Evolutionary conservation across 2,888 invertebrate species (phyloP).

Genomic region (Melanchra persicariae): DNA sequence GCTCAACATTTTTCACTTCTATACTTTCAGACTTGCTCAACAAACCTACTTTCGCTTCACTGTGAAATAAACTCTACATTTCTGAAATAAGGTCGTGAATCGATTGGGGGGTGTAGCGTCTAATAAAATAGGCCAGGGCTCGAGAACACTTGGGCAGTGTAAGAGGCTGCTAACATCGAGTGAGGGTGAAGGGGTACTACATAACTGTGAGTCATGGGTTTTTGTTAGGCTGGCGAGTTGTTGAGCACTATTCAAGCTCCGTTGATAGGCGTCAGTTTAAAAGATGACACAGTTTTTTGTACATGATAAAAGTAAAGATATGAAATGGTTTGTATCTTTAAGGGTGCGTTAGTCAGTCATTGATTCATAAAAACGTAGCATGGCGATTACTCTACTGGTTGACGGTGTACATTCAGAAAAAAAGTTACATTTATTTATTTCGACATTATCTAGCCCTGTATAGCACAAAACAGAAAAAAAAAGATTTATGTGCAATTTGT

Average conservation of each 20-base stretch:
- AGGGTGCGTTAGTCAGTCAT: too few species aligned
- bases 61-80: conserved; percentile 56
- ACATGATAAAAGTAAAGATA: background rate
- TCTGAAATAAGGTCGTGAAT: conserved; percentile 63
- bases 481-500: too few species aligned
- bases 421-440: too few species aligned
- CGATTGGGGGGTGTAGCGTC: conserved; percentile 51
- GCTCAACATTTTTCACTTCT: conserved; percentile 60
- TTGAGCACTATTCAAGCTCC: conserved; percentile 54
- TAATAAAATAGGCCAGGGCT: conserved; percentile 79
- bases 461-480: too few species aligned
- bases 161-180: conserved; percentile 73
- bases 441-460: too few species aligned
- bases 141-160: conserved; percentile 67
- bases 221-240: conserved; percentile 68
- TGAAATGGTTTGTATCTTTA: background rate
- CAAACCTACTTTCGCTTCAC: conserved; percentile 21
- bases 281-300: conserved; percentile 26
- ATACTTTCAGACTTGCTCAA: conserved; percentile 41
- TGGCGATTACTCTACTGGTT: too few species aligned
- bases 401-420: too few species aligned
- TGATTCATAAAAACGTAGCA: too few species aligned
- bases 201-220: conserved; percentile 76
- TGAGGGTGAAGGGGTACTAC: conserved; percentile 71
- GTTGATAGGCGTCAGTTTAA: conserved; percentile 42